Evolutionary conservation across 2,888 invertebrate species (phyloP), one percentile per base, ranked within the genome.

Genomic region (Drosophila maculinotata): DNA sequence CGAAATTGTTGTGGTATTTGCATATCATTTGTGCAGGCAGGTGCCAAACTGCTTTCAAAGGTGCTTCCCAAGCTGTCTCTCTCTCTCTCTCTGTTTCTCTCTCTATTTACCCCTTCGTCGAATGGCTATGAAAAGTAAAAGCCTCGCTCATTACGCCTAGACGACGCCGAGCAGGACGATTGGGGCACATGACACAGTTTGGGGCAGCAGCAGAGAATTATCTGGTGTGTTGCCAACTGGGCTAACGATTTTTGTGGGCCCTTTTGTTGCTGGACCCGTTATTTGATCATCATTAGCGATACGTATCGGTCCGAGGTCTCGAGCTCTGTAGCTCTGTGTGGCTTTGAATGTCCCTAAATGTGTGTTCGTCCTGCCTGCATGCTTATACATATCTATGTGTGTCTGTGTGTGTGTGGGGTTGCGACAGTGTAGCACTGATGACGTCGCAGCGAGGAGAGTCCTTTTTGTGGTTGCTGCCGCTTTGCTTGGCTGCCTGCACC

Each of bases 231-330:
- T 84, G 84, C 84, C 84, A 85, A 85, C 66, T 85, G 83, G 85
- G 84, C 81, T 83, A 85, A 85, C 86, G 84, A 83, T 82, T 81
- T 84, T 76, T 67, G 71, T 53, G 47, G 49, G 56, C 53, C 56
- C 53, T 74, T 74, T 70, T 65, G 70, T 71, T 65, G 71, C 62
- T 57, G 35, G 72, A 76, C 63, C 70, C 81, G 76, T 85, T 85
- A 85, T 85, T 85, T 85, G 84, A 85, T 85, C 84, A 85, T 85
- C 84, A 85, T 85, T 85, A 85, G 84, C 83, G 84, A 85, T 84
- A 80, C 77, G 79, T 80, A 82, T 84, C 69, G 79, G 77, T 41
- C 62, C 69, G 62, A 64, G 62, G 70, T 73, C 70, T 59, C 48
- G 47, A 52, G 71, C 54, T 47, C 35, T 58, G 44, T 53, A 33